These are phyloP conservation scores for Epizoanthus illoricatus DNA, from an alignment of 92 coral and sea anemone genomes.

Conservation along the genomic window DNA sequence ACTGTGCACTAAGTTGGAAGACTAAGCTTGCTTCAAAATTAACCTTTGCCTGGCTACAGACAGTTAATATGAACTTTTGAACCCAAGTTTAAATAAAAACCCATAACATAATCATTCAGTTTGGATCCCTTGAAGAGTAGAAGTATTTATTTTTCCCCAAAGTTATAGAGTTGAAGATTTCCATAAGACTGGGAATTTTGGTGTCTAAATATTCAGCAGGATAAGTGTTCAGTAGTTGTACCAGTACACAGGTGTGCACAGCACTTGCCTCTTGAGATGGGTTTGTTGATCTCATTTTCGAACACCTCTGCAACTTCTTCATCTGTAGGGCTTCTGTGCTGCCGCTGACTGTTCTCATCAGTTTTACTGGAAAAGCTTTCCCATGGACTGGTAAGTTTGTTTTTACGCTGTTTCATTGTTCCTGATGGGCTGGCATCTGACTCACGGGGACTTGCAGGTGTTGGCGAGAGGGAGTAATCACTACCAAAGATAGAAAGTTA, in stretches of 20 bases:
- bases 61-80: too few species aligned
- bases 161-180: too few species aligned
- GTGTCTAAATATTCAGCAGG: too few species aligned
- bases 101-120: too few species aligned
- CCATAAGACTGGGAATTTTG: too few species aligned
- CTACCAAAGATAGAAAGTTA: not conserved
- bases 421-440: slow-evolving; percentile 77
- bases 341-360: not conserved
- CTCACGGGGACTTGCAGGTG: slow-evolving; percentile 39
- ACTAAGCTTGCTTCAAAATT: too few species aligned
- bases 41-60: too few species aligned
- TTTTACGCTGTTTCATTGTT: slow-evolving; percentile 63
- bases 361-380: slow-evolving; percentile 43
- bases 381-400: slow-evolving; percentile 58
- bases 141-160: too few species aligned
- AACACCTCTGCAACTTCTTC: slow-evolving; percentile 37
- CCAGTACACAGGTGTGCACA: not conserved
- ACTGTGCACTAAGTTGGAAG: too few species aligned
- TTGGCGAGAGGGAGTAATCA: slow-evolving; percentile 31
- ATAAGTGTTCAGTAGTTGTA: too few species aligned
- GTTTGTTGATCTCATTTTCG: slow-evolving; percentile 9
- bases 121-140: too few species aligned
- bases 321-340: not conserved
- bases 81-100: too few species aligned
- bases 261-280: slow-evolving; percentile 9